phyloP scores from a whole-genome alignment of 2,797 vertebrate species.

The Esox masquinongy region DNA sequence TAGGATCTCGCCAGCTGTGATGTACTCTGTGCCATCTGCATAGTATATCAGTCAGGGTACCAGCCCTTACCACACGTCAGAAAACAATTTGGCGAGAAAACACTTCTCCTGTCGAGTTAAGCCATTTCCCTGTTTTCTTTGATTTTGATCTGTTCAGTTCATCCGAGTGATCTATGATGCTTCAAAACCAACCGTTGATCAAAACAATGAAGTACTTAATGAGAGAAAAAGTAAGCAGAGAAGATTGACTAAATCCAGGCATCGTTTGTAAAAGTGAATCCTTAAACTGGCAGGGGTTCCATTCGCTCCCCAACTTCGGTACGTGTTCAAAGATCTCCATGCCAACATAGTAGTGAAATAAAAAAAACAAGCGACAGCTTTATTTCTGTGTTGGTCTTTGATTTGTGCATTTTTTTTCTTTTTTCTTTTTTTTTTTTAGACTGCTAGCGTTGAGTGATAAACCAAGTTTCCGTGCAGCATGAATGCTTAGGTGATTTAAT shows the following conservation, averaged over 20 bases:
- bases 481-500: neutral
- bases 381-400: neutral
- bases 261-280: neutral
- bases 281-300: slow-evolving; percentile 3
- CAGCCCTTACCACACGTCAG: neutral
- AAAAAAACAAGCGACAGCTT: neutral
- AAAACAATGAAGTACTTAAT: neutral
- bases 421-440: neutral
- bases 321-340: neutral
- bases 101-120: neutral
- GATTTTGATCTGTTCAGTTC: neutral
- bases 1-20: slow-evolving; percentile 26
- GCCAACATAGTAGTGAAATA: neutral
- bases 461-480: neutral
- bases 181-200: neutral
- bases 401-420: neutral
- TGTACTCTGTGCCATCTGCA: slow-evolving; percentile 24
- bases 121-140: neutral
- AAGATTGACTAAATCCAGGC: slow-evolving; percentile 3
- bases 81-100: neutral
- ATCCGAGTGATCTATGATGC: slow-evolving; percentile 6
- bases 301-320: neutral
- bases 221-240: neutral
- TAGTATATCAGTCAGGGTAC: neutral
- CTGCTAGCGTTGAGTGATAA: neutral